A percentile compares a stretch with the other conserved stretches of the same genome.
Conservation (phyloP, 1,140 invertebrate species). For the Zaprionus vittiger region DNA sequence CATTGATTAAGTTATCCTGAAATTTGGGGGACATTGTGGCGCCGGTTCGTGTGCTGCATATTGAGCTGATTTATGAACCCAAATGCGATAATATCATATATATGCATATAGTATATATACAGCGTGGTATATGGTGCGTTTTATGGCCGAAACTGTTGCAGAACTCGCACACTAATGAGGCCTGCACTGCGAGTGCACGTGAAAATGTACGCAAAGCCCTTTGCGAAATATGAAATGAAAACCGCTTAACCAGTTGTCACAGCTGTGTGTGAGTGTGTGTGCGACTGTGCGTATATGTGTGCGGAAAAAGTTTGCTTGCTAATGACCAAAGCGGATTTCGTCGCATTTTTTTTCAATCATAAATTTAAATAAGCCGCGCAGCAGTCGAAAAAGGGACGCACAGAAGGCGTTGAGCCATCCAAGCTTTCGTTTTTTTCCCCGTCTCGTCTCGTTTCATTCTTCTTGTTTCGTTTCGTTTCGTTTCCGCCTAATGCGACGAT, state of each 20-base stretch:
- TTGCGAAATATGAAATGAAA: conserved; percentile 28
- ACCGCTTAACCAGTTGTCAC: conserved; percentile 39
- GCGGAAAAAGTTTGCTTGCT: conserved; percentile 19
- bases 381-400: conserved; percentile 20
- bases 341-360: conserved; percentile 59
- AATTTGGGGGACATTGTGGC: conserved; percentile 19
- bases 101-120: conserved; percentile 5
- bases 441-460: conserved; percentile 1
- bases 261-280: conserved; percentile 13
- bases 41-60: conserved; percentile 38
- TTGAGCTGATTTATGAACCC: conserved; percentile 49
- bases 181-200: conserved; percentile 9
- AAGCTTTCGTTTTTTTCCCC: no score
- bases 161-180: conserved; percentile 33
- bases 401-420: conserved; percentile 6
- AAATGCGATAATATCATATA: conserved; percentile 19
- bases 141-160: conserved; percentile 20
- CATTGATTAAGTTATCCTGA: conserved; percentile 1
- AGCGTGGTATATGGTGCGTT: not conserved
- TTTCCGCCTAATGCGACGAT: conserved; percentile 71
- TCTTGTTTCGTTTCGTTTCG: conserved; percentile 30
- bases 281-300: conserved; percentile 1
- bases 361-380: conserved; percentile 59
- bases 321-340: conserved; percentile 42
- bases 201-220: conserved; percentile 14